Conservation (phyloP, 2,113 vertebrate species). For the Burhinus bistriatus region DNA sequence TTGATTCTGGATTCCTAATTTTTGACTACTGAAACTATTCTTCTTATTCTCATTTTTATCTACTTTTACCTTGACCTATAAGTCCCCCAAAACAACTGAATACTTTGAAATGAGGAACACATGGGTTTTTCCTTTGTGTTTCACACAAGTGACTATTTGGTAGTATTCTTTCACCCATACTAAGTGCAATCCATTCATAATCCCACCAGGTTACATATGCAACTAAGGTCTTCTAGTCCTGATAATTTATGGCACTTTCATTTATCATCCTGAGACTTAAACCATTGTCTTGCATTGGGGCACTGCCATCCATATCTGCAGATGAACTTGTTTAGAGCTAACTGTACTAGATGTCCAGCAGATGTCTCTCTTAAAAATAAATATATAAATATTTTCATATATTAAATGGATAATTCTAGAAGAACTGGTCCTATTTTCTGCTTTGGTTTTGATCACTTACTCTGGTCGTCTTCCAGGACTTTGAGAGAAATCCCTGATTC, state of each 20-base stretch:
- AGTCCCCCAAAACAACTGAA: background rate
- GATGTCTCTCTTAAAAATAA: background rate
- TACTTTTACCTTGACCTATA: background rate
- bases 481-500: background rate
- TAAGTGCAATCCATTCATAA: background rate
- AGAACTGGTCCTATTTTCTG: background rate
- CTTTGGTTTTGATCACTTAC: background rate
- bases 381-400: background rate
- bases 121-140: background rate
- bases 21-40: background rate
- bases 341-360: background rate
- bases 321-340: background rate
- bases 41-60: background rate
- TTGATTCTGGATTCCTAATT: background rate
- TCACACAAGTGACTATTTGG: background rate
- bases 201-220: background rate
- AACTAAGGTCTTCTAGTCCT: background rate
- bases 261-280: background rate
- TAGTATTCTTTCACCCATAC: background rate
- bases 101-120: background rate
- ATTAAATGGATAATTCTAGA: background rate
- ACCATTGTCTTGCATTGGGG: background rate
- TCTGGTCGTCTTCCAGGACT: background rate
- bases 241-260: background rate
- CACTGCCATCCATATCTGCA: background rate